Conservation (phyloP, 1,140 invertebrate genomes). For the Ceratosolen fusciceps region DNA sequence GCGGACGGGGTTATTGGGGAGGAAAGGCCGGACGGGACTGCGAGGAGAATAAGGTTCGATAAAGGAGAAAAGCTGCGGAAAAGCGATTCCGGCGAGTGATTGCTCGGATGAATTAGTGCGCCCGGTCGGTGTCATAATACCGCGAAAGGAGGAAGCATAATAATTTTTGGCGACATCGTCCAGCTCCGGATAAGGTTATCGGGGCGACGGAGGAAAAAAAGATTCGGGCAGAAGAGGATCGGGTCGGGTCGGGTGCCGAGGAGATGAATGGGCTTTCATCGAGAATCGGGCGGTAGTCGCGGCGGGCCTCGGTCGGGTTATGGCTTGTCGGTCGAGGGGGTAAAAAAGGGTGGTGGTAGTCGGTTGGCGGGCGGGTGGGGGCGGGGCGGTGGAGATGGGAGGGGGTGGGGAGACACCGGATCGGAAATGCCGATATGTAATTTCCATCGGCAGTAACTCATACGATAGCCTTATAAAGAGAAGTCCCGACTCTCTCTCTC, state of each 20-base stretch:
- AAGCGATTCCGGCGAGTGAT: background rate
- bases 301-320: background rate
- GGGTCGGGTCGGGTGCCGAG: background rate
- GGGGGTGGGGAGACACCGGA: too few relatives aligned
- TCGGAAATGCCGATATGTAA: conserved; percentile 39
- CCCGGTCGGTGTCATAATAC: background rate
- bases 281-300: too few relatives aligned
- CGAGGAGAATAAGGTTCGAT: too few relatives aligned
- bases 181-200: background rate
- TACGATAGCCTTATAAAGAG: background rate
- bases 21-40: too few relatives aligned
- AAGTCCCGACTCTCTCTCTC: background rate
- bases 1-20: too few relatives aligned
- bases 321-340: too few relatives aligned
- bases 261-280: conserved; percentile 41
- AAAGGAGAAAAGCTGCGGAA: too few relatives aligned
- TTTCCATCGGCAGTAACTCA: conserved; percentile 44
- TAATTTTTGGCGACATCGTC: background rate
- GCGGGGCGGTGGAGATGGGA: too few relatives aligned
- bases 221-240: background rate
- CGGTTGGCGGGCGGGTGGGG: too few relatives aligned
- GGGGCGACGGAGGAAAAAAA: too few relatives aligned
- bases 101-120: background rate
- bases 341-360: too few relatives aligned
- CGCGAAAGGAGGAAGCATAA: background rate